phyloP scores from a whole-genome alignment of 2,113 vertebrate genomes.

The Oostethus manadensis region DNA sequence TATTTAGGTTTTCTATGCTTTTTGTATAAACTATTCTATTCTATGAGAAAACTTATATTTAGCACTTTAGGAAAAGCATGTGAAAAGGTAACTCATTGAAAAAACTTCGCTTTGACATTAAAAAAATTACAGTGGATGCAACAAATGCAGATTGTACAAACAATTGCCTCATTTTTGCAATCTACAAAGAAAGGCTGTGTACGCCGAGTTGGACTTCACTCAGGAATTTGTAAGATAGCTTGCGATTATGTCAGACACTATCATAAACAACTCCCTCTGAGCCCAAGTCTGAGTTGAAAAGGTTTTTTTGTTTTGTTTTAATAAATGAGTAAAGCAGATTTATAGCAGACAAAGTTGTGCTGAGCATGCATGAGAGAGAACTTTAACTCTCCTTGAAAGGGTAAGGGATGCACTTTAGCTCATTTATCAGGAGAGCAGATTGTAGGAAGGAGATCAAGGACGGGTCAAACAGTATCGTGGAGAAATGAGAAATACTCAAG shows the following conservation, averaged over 20 bases:
- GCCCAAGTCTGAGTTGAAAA: background rate
- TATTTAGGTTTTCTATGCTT: too few relatives aligned
- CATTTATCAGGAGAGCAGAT: slow-evolving; percentile 38
- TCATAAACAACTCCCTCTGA: background rate
- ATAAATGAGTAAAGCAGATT: background rate
- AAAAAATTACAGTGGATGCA: too few relatives aligned
- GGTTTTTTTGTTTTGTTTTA: background rate
- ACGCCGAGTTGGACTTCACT: slow-evolving; percentile 38
- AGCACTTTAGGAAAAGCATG: too few relatives aligned
- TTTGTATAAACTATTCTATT: too few relatives aligned
- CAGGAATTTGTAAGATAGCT: slow-evolving; percentile 28
- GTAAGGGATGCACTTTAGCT: slow-evolving; percentile 35
- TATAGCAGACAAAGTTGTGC: slow-evolving; percentile 8
- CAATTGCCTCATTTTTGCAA: background rate
- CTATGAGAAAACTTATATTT: too few relatives aligned
- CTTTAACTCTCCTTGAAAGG: slow-evolving; percentile 42
- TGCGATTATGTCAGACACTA: slow-evolving; percentile 18
- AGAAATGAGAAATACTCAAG: slow-evolving; percentile 13
- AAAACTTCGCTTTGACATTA: too few relatives aligned
- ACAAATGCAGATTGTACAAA: background rate
- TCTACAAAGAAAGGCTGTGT: slow-evolving; percentile 28
- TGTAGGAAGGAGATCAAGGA: background rate
- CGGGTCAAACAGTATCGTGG: slow-evolving; percentile 7
- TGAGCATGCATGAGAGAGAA: slow-evolving; percentile 37
- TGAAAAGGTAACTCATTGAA: too few relatives aligned